These are phyloP conservation scores for Riptortus pedestris DNA, from an alignment of 1,140 invertebrate genomes.

Conservation along the genomic window DNA sequence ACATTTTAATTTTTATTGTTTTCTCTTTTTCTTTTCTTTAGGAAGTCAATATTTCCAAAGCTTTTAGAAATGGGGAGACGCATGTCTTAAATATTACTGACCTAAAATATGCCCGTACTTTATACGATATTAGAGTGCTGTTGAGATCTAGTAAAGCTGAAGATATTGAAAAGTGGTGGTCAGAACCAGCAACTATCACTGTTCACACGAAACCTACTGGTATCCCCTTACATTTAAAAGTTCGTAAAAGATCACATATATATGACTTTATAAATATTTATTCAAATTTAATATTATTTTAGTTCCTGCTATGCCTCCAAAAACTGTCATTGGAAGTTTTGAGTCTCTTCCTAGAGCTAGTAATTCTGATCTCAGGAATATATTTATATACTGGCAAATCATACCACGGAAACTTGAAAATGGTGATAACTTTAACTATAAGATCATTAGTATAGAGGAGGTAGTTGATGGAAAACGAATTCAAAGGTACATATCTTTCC, in stretches of 20 bases:
- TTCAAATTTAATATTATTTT: too few relatives aligned
- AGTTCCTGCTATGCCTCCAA: constrained; percentile 47
- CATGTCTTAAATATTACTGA: constrained; percentile 45
- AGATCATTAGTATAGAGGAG: constrained; percentile 38
- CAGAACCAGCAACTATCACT: constrained; percentile 44
- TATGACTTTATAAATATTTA: too few relatives aligned
- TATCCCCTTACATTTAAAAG: too few relatives aligned
- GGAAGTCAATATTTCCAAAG: constrained; percentile 36
- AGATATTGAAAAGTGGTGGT: constrained; percentile 54
- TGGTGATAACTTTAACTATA: constrained; percentile 42
- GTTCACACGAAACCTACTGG: constrained; percentile 48
- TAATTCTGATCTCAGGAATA: constrained; percentile 41
- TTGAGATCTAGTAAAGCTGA: constrained; percentile 45
- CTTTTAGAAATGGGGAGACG: constrained; percentile 31
- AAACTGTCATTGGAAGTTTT: constrained; percentile 53
- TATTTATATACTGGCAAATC: constrained; percentile 59
- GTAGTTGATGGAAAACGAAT: too few relatives aligned
- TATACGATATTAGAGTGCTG: constrained; percentile 56
- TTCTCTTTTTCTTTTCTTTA: constrained; percentile 31
- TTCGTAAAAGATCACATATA: too few relatives aligned
- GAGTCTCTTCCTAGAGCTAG: constrained; percentile 40
- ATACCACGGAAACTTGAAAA: constrained; percentile 49
- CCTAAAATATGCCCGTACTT: constrained; percentile 50
- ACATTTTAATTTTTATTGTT: too few relatives aligned
- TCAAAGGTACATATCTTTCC: too few relatives aligned